Evolutionary conservation across 2,113 vertebrate genomes (phyloP), one percentile per base, ranked within the genome.

Genomic region (Malurus elegans): DNA sequence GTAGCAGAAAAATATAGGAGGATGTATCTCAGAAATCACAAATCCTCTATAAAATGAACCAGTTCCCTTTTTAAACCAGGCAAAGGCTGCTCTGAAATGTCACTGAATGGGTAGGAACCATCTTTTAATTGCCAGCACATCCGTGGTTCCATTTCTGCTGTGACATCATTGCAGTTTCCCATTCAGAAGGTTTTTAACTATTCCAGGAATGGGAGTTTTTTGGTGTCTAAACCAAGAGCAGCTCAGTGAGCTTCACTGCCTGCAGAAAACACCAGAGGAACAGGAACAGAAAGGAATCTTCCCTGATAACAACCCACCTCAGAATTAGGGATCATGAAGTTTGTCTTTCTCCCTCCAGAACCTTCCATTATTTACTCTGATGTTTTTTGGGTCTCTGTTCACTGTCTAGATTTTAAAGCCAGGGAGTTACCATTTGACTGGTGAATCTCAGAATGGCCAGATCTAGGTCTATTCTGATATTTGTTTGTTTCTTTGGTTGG

Each of bases 401-500:
- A 53, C 10, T 32, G 8, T 16, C 19, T 45, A 23, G 40, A 47
- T 76, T 91, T 73, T 21, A 51, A 36, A 69, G 5, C 19, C 38
- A 72, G 11, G 12, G 16, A 26, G 7, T 24, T 20, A 13, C 20
- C 0, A 4, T 50, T 72, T 69, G 13, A 32, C 4, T 50, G 15
- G 15, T 60, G 45, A 84, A 51, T 53, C 45, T 91, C 29, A 56
- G 32, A 72, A 42, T 26, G n/a, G 32, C 4, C 17, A 69, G 12
- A 60, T 25, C 3, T 42, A 42, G 5, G 13, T 56, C 12, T 29
- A 8, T 6, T 34, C 24, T 51, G 29, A 21, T 48, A 32, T 73
- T 57, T 25, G 25, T 15, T 51, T 51, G 8, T 1, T 57, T 56
- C 8, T 0, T 34, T 65, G 2, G 1, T 25, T 64, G 31, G 0